Evolutionary conservation across 2,797 vertebrate genomes (phyloP), one percentile per base, ranked within the genome.

Genomic region (Sebastes nivosus): DNA sequence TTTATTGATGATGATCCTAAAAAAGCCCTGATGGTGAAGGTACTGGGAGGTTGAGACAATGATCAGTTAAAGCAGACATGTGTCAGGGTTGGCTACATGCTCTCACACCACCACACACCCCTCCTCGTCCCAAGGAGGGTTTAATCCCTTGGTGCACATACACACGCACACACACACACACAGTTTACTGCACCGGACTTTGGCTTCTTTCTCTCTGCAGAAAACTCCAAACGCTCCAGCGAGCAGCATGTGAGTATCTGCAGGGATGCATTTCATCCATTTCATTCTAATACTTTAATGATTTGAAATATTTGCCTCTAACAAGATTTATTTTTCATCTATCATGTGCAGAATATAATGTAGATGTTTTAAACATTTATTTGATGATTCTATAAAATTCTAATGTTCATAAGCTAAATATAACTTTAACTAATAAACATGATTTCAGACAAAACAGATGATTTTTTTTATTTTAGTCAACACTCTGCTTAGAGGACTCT

Each of bases 231-330:
- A 69, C 67, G 59, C 81, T 77, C 32, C 74, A 76, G 4, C 60
- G 46, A 66, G 52, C 58, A 69, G 73, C 88, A 87, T 60, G 94
- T 94, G 88, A 95, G 94, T 94, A 87, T 75, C 64, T 75, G 65
- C 83, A 84, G 1, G 11, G 61, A 80, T 67, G 77, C 65, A 57
- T 1, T 11, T 11, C 34, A 30, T 38, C 16, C 7, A 5, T 30
- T 54, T 12, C 1, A 42, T 42, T 74, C 24, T 60, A 46, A 20
- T 36, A 57, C 27, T 67, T 54, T 10, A 25, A 38, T 34, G 14
- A 5, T 30, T 64, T 69, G 1, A 77, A 60, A 12, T 58, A 0
- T 13, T 7, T 55, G 11, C 36, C 2, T 18, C 1, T n/a, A 67
- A 61, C 1, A 20, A 14, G 50, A 0, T 52, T 10, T 1, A 14